Base-by-base conservation (phyloP, 2,797 vertebrate genomes). In the Iguana delicatissima region DNA sequence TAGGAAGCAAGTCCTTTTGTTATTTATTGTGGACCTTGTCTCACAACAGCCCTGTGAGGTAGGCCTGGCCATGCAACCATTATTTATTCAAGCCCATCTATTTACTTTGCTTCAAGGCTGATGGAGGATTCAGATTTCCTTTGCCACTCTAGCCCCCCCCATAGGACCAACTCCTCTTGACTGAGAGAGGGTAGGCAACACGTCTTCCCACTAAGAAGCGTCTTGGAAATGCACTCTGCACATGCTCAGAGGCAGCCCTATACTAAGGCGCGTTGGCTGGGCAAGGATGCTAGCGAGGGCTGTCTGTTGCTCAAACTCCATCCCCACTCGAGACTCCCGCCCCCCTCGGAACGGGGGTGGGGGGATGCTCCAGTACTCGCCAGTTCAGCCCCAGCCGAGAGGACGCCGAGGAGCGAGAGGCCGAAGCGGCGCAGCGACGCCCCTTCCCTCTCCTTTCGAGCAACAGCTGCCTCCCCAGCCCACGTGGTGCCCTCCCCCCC, bases 381-480 rank as follows among this genome's bases (percentile, higher is more conserved):
- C 62, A 13, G 26, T 26, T 72, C 16, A 35, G 14, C n/a, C 80
- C 20, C 20, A 18, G 32, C 20, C 26, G 5, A 2, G 2, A 0
- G 29, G 20, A 26, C 18, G 13, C 38, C 42, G 24, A 24, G 22
- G 38, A 24, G 2, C 1, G 16, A 1, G 4, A 50, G 32, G 46
- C 16, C 20, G 12, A 8, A 2, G 1, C 2, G 6, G 1, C 32
- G 42, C 42, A 46, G 62, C 1, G 83, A 20, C 9, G 62, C n/a
- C 46, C 46, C 50, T 59, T 24, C 46, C 38, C 18, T 46, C 55
- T 55, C 35, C 4, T 46, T 50, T 9, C 55, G 26, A 83, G 80
- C 90, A 57, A 80, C 86, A 79, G 81, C 86, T 80, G 73, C 73
- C 18, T 14, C 80, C 38, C n/a, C 73, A 12, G 32, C 72, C 73